Conservation (phyloP, 2,113 vertebrate species). For the Sylvicapra grimmia region DNA sequence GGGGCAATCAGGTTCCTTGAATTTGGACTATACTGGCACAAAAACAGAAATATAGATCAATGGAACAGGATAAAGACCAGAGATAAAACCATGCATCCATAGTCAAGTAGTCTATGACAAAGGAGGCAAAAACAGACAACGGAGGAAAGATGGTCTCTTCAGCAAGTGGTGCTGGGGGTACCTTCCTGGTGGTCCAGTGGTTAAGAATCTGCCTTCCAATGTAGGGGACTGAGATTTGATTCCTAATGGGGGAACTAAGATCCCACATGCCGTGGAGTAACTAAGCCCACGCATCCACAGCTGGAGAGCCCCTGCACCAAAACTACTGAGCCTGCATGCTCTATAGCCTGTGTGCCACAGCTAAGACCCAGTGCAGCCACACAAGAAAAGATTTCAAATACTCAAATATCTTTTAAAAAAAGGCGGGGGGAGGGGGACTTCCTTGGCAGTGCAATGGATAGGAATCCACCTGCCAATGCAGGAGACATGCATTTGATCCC, state of each 20-base stretch:
- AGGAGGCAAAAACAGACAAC: not conserved
- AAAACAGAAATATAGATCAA: not conserved
- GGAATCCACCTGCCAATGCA: not conserved
- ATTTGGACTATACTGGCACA: not conserved
- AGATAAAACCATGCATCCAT: not conserved
- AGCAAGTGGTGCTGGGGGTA: not conserved
- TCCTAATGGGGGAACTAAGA: not conserved
- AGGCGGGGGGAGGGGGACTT: not conserved
- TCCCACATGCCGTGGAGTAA: not conserved
- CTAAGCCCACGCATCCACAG: not conserved
- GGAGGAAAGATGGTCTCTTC: not conserved
- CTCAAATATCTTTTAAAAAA: not conserved
- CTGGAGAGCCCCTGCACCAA: not conserved
- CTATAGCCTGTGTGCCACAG: not conserved
- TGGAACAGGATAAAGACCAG: not conserved
- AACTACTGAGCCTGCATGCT: not conserved
- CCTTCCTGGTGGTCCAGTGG: not conserved
- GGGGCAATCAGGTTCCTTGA: not conserved
- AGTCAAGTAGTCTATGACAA: not conserved
- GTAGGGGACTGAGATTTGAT: not conserved
- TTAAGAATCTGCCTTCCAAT: not conserved
- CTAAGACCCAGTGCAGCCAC: not conserved
- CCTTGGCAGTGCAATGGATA: not conserved
- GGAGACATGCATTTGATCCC: not conserved
- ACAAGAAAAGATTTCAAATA: not conserved